These are phyloP conservation scores for Helicoverpa zea DNA, from an alignment of 1,140 invertebrate genomes.

Conservation along the genomic window DNA sequence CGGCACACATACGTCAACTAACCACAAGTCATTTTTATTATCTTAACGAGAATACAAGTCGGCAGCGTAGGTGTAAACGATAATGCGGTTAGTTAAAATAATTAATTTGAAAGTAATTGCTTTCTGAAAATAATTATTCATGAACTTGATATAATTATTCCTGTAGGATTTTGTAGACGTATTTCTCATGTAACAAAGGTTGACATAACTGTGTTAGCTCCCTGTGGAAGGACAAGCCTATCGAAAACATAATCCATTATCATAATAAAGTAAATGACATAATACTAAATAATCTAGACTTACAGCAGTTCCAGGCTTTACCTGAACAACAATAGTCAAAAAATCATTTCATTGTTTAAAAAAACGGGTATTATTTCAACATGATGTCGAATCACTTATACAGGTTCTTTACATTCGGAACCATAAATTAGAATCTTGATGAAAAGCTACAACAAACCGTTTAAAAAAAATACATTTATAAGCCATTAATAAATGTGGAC, in stretches of 20 bases:
- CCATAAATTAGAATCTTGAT: too few relatives aligned
- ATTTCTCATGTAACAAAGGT: background rate
- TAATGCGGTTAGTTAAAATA: too few relatives aligned
- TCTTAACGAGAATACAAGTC: background rate
- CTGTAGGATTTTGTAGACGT: background rate
- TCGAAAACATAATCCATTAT: constrained; percentile 1
- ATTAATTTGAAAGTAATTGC: background rate
- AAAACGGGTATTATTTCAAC: constrained; percentile 4
- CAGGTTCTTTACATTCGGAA: too few relatives aligned
- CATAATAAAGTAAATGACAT: background rate
- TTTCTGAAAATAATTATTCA: background rate
- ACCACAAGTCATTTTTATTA: background rate
- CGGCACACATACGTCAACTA: background rate
- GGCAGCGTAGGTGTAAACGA: too few relatives aligned
- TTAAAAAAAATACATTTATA: background rate
- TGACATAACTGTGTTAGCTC: background rate
- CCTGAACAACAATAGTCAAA: background rate
- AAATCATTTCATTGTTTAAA: constrained; percentile 11
- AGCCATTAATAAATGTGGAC: background rate
- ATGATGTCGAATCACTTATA: background rate
- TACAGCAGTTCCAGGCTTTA: background rate
- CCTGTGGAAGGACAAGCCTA: constrained; percentile 4
- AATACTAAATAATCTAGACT: background rate
- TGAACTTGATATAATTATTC: background rate
- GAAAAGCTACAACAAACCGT: background rate